phyloP scores from a whole-genome alignment of 2,888 invertebrate species.

The Hemaris fuciformis region DNA sequence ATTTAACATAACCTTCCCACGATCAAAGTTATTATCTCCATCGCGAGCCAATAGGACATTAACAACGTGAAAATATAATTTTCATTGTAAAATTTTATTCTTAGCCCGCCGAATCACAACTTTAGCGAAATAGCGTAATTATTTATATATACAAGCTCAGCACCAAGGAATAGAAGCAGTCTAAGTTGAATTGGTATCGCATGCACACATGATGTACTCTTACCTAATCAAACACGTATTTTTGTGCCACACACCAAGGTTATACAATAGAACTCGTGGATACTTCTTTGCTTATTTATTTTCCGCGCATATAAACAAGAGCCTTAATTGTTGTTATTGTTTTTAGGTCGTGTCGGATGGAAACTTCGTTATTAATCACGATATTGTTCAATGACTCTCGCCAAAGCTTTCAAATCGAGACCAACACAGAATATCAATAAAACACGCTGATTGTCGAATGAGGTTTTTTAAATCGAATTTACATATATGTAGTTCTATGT shows the following conservation, averaged over 20 bases:
- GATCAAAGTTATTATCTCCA: background rate
- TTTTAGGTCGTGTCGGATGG: too few species aligned
- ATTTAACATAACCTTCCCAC: background rate
- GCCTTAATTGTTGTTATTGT: too few species aligned
- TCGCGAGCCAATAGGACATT: background rate
- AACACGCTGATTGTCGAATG: too few species aligned
- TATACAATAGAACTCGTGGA: background rate
- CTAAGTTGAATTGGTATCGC: background rate
- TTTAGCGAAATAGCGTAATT: background rate
- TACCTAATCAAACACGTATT: background rate
- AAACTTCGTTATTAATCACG: too few species aligned
- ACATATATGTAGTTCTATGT: too few species aligned
- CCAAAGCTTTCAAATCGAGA: too few species aligned
- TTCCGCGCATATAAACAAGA: too few species aligned
- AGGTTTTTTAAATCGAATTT: too few species aligned
- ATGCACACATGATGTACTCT: background rate
- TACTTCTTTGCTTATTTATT: too few species aligned
- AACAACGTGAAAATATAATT: background rate
- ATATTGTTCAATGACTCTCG: too few species aligned
- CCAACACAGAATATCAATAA: too few species aligned
- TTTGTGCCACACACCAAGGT: too few species aligned
- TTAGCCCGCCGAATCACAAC: background rate
- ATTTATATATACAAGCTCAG: background rate
- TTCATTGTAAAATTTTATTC: background rate
- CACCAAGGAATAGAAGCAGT: background rate